A percentile compares a stretch with the other conserved stretches of the same genome.
Conservation (phyloP, 2,888 invertebrate species). For the Apamea sordens region DNA sequence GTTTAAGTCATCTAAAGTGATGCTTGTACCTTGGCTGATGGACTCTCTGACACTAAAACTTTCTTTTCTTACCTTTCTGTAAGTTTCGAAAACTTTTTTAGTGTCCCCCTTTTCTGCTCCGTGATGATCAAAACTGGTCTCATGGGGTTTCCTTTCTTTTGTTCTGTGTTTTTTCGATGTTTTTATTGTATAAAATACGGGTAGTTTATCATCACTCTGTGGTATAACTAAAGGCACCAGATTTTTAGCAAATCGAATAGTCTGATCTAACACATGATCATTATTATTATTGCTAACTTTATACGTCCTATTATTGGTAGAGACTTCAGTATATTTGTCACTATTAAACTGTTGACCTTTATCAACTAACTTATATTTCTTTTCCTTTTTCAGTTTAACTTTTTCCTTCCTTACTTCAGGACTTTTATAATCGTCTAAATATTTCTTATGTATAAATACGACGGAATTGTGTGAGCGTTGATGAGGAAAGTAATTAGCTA, state of each 20-base stretch:
- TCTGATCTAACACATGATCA: conserved; percentile 79
- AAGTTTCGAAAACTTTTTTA: conserved; percentile 73
- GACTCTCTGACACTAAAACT: conserved; percentile 75
- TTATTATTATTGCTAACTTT: conserved; percentile 64
- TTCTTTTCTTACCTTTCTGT: conserved; percentile 72
- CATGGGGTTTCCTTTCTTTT: conserved; percentile 66
- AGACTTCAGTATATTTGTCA: conserved; percentile 56
- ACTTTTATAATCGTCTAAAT: conserved; percentile 61
- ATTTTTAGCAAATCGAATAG: conserved; percentile 82
- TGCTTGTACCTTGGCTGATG: conserved; percentile 76
- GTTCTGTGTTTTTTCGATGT: conserved; percentile 74
- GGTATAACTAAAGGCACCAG: conserved; percentile 83
- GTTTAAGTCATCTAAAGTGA: conserved; percentile 82
- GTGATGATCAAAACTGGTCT: conserved; percentile 55
- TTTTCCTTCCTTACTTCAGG: conserved; percentile 53
- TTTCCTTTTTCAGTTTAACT: conserved; percentile 60
- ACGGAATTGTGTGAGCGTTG: conserved; percentile 79
- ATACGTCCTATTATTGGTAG: conserved; percentile 61
- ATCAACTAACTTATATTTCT: conserved; percentile 65
- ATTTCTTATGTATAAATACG: conserved; percentile 83
- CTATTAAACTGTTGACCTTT: conserved; percentile 75
- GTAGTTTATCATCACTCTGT: conserved; percentile 71
- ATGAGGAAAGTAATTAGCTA: conserved; percentile 80
- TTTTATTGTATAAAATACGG: conserved; percentile 82
- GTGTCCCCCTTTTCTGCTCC: conserved; percentile 69